A percentile compares a stretch with the other conserved stretches of the same genome.
Conservation (phyloP, 2,113 vertebrate species). For the Hippolais icterina region DNA sequence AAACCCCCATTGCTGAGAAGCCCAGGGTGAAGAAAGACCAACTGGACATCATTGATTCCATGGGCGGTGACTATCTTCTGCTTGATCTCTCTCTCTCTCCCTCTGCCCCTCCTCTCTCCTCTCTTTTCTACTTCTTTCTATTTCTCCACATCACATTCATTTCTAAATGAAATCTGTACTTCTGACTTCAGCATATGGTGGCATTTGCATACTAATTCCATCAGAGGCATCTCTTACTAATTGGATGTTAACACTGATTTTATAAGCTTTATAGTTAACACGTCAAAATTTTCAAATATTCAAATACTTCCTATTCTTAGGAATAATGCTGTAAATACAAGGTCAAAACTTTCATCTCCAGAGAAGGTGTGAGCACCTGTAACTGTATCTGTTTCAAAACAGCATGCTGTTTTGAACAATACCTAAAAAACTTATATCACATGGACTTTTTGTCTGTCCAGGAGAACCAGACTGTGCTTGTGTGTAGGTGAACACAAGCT, state of each 20-base stretch:
- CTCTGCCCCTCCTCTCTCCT: background rate
- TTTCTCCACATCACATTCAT: background rate
- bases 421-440: background rate
- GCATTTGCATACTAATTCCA: background rate
- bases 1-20: fast-evolving
- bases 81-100: background rate
- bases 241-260: background rate
- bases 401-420: background rate
- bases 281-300: background rate
- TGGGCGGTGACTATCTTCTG: background rate
- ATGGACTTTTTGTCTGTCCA: background rate
- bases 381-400: background rate
- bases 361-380: fast-evolving
- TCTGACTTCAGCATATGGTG: background rate
- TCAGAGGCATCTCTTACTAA: background rate
- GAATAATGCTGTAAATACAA: background rate
- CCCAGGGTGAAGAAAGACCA: background rate
- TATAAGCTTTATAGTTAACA: background rate
- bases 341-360: background rate
- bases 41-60: background rate
- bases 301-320: background rate
- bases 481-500: background rate
- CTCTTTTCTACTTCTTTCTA: background rate
- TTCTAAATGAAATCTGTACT: background rate
- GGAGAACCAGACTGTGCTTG: background rate